These are phyloP conservation scores for Chionoecetes opilio DNA, from an alignment of 1,140 invertebrate species.

Conservation along the genomic window DNA sequence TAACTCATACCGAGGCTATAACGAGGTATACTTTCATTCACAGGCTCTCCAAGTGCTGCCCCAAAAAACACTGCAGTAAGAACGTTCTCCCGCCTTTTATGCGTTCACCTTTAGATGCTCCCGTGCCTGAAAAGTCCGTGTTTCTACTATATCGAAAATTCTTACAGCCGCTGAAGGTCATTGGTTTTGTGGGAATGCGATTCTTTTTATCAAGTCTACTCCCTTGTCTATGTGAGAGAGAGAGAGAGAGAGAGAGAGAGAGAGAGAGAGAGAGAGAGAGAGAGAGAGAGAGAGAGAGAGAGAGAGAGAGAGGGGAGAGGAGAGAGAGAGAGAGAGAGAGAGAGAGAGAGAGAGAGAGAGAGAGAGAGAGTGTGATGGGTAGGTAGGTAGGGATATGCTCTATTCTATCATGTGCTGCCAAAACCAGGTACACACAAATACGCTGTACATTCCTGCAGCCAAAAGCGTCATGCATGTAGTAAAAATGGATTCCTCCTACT, in stretches of 20 bases:
- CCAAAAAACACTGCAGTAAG: background rate
- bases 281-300: constrained; percentile 46
- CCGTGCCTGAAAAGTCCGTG: background rate
- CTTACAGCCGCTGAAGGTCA: background rate
- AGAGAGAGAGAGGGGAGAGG: constrained; percentile 32
- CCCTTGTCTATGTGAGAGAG: background rate
- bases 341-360: constrained; percentile 44
- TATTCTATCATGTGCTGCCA: too few relatives aligned
- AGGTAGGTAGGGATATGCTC: background rate
- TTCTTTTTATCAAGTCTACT: too few relatives aligned
- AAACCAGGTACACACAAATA: too few relatives aligned
- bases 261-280: constrained; percentile 46
- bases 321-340: constrained; percentile 41
- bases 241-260: constrained; percentile 22
- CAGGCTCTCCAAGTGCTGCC: background rate
- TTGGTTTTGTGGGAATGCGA: background rate
- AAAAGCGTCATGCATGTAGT: too few relatives aligned
- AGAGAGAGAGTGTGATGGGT: background rate
- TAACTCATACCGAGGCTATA: background rate
- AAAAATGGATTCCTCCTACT: too few relatives aligned
- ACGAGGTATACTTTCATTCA: constrained; percentile 10
- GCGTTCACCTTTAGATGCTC: background rate
- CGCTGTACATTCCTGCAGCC: too few relatives aligned
- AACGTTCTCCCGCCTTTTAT: background rate
- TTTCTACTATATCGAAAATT: background rate